Percentiles rank a stretch among this genome's conserved stretches.
phyloP scores from a whole-genome alignment of 2,113 vertebrate species.

The Progne subis region DNA sequence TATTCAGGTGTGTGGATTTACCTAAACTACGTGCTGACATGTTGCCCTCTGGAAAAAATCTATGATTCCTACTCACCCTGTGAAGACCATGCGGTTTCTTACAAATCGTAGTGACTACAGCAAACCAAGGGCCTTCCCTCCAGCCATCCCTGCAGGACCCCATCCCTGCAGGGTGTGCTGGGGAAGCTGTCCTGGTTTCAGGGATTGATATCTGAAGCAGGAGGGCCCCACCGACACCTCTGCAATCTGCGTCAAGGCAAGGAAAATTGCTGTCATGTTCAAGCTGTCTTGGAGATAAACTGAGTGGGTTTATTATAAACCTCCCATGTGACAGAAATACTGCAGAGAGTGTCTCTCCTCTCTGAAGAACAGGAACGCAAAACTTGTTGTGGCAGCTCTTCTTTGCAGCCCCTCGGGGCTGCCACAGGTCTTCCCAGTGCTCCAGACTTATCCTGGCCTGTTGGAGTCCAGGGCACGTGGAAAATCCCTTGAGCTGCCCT shows the following conservation, averaged over 20 bases:
- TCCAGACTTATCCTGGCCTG: not conserved
- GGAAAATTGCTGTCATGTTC: not conserved
- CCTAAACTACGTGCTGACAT: not conserved
- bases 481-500: too few relatives aligned
- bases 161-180: not conserved
- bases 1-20: not conserved
- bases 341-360: not conserved
- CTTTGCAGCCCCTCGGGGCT: not conserved
- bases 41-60: not conserved
- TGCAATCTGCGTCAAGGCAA: not conserved
- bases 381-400: not conserved
- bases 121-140: not conserved
- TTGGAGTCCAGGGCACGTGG: not conserved
- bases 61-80: fast-evolving
- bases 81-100: not conserved
- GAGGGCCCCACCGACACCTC: not conserved
- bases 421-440: not conserved
- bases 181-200: not conserved
- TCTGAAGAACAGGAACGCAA: not conserved
- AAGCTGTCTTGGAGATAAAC: not conserved
- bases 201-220: not conserved
- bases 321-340: not conserved
- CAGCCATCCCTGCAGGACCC: not conserved
- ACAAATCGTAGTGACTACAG: not conserved
- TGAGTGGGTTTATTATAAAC: not conserved